Conservation (phyloP, 2,797 vertebrate genomes). For the Coregonus sp. region DNA sequence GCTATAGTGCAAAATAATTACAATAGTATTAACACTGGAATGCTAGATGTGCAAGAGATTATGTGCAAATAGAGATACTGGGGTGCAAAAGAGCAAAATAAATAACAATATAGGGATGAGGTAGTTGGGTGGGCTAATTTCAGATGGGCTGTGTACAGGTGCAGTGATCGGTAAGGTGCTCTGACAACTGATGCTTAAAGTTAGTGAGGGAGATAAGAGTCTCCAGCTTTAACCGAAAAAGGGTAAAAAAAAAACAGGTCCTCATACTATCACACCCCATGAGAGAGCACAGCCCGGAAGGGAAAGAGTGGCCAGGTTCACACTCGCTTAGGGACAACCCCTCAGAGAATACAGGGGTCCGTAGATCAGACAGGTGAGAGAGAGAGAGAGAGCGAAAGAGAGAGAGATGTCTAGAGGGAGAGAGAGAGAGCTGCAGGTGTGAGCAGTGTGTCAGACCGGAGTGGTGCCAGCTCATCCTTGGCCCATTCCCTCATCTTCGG, state of each 20-base stretch:
- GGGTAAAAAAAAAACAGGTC: neutral
- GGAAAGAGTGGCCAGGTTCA: conserved; percentile 57
- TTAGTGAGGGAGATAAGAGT: no score
- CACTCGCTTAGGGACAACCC: conserved; percentile 49
- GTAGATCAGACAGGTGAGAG: conserved; percentile 39
- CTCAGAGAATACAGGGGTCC: conserved; percentile 32
- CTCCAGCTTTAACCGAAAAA: no score
- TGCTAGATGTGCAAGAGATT: no score
- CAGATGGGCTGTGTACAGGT: no score
- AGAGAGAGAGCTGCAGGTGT: conserved; percentile 19
- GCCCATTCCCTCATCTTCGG: conserved; percentile 37
- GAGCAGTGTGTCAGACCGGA: conserved; percentile 61
- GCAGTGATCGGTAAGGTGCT: no score
- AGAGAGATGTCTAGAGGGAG: conserved; percentile 12
- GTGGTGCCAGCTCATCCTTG: conserved; percentile 61
- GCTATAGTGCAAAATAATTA: no score
- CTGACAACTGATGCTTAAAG: no score
- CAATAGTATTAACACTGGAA: no score
- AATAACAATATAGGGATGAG: no score
- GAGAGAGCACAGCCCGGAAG: conserved; percentile 34
- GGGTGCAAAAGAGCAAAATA: no score
- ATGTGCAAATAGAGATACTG: no score
- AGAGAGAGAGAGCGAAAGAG: conserved; percentile 27
- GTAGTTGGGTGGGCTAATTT: no score
- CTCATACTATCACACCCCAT: conserved; percentile 74